A percentile compares a stretch with the other conserved stretches of the same genome.
phyloP scores from a whole-genome alignment of 2,888 invertebrate species.

The Oxycera nigricornis region DNA sequence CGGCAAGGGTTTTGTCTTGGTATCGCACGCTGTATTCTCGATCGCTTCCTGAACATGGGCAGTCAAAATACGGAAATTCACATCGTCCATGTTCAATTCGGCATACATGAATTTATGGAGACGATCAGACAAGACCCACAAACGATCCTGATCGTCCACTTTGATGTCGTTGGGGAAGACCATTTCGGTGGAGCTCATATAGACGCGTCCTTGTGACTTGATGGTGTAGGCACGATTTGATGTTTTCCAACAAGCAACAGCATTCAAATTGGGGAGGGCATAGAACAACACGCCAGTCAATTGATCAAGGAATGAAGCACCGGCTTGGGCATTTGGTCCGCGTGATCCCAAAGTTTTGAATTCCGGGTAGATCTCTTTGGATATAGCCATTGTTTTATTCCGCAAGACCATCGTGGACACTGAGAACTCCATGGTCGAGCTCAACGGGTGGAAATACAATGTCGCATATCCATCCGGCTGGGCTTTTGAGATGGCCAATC shows the following conservation, averaged over 20 bases:
- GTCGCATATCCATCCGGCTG: conserved; percentile 72
- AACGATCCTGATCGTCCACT: conserved; percentile 72
- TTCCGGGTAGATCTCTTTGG: conserved; percentile 67
- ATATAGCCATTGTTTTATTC: conserved; percentile 65
- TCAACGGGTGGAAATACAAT: conserved; percentile 80
- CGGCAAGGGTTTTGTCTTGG: conserved; percentile 65
- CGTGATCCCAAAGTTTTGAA: conserved; percentile 74
- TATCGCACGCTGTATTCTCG: conserved; percentile 74
- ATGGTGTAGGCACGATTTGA: conserved; percentile 71
- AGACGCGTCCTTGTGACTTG: conserved; percentile 75
- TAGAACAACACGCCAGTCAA: conserved; percentile 77
- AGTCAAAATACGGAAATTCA: conserved; percentile 76
- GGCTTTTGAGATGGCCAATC: conserved; percentile 72
- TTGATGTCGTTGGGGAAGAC: conserved; percentile 81
- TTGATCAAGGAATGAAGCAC: conserved; percentile 74
- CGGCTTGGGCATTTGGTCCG: conserved; percentile 76
- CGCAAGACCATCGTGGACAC: conserved; percentile 74
- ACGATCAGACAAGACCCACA: conserved; percentile 79
- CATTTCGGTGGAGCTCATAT: conserved; percentile 74
- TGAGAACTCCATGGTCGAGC: conserved; percentile 77
- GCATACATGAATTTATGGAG: conserved; percentile 76
- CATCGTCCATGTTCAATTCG: conserved; percentile 67
- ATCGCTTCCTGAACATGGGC: conserved; percentile 75
- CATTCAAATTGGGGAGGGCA: conserved; percentile 75
- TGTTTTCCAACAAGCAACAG: conserved; percentile 80